phyloP scores from a whole-genome alignment of 2,888 invertebrate species.

The Meta bourneti region DNA sequence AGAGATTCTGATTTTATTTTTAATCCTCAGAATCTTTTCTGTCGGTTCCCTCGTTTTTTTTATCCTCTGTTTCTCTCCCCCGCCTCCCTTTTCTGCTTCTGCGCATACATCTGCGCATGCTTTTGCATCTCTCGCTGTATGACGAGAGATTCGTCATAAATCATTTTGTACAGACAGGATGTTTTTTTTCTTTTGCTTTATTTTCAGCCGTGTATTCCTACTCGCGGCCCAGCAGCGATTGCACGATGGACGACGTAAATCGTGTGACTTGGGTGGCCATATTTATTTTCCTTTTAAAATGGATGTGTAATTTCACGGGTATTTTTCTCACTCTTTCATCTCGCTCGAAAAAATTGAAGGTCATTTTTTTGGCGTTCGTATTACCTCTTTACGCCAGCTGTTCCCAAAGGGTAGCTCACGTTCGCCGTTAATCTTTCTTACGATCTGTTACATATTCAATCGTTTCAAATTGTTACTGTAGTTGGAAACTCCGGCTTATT shows the following conservation, averaged over 20 bases:
- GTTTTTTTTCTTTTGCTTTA: conserved; percentile 10
- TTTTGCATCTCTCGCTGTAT: conserved; percentile 39
- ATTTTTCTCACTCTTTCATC: conserved; percentile 54
- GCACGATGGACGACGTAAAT: conserved; percentile 5
- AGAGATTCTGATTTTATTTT: conserved; percentile 51
- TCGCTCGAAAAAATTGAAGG: conserved; percentile 33
- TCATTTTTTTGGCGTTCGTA: conserved; percentile 17
- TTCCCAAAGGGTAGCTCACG: not conserved
- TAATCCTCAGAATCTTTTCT: conserved; percentile 30
- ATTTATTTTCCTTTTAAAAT: conserved; percentile 39
- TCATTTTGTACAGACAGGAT: conserved; percentile 51
- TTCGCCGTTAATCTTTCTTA: not conserved
- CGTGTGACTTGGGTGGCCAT: conserved; percentile 65
- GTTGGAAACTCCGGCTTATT: not conserved
- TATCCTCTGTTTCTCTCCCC: not conserved
- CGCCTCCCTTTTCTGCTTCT: not conserved
- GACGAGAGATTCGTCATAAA: conserved; percentile 63
- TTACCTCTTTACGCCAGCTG: not conserved
- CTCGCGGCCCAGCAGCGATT: conserved; percentile 5
- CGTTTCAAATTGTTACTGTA: not conserved
- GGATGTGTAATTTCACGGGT: conserved; percentile 55
- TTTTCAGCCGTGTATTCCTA: not conserved
- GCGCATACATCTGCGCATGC: conserved; percentile 33
- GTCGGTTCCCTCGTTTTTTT: not conserved
- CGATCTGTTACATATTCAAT: not conserved